Conservation (phyloP, 2,797 vertebrate genomes). For the Falco rusticolus region DNA sequence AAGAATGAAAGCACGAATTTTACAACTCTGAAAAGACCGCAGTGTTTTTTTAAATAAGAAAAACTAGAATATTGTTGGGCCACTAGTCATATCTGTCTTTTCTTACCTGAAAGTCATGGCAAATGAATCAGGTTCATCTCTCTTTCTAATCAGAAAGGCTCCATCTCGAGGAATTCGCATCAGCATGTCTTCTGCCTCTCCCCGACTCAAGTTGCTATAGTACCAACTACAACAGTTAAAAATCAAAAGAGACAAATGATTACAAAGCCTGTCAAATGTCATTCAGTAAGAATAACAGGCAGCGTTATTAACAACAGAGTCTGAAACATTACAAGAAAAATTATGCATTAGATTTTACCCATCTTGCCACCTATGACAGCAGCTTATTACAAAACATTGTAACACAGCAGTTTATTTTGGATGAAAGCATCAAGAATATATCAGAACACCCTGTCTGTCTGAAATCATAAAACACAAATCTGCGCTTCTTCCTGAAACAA, state of each 20-base stretch:
- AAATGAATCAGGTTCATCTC: conserved; percentile 87
- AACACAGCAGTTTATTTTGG: not conserved
- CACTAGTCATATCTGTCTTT: not conserved
- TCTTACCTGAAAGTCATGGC: conserved; percentile 96
- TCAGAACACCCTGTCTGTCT: not conserved
- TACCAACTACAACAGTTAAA: conserved; percentile 87
- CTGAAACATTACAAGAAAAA: not conserved
- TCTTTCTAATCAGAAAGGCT: conserved; percentile 93
- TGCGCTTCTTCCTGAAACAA: not conserved
- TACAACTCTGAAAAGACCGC: not conserved
- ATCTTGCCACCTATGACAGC: not conserved
- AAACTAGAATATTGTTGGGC: not conserved
- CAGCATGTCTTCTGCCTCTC: conserved; percentile 94
- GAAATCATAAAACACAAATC: not conserved
- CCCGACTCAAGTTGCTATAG: conserved; percentile 91
- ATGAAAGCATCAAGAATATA: not conserved
- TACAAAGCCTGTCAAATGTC: not conserved
- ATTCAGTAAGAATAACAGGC: not conserved
- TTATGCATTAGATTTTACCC: not conserved
- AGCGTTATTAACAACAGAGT: not conserved
- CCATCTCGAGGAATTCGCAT: conserved; percentile 94
- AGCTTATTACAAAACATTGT: not conserved
- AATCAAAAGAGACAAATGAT: not conserved
- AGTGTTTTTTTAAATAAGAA: not conserved
- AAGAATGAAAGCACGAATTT: not conserved